Evolutionary conservation across 2,888 invertebrate species (phyloP).

Genomic region (Sclerodermus sp.): DNA sequence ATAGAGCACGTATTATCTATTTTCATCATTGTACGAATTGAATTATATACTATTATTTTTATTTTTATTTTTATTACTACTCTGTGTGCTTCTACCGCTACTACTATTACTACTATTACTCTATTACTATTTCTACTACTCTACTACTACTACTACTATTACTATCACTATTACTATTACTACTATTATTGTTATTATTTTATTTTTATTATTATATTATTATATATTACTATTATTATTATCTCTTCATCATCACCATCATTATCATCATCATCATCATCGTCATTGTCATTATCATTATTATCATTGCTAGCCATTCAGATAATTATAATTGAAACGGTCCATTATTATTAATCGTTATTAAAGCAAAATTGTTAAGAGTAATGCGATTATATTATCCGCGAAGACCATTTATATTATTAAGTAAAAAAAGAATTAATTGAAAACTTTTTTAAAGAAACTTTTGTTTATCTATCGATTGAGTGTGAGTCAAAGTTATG

Average conservation of each 20-base stretch:
- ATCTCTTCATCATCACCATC: background rate
- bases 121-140: constrained; percentile 1
- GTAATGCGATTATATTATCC: constrained; percentile 1
- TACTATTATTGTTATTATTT: background rate
- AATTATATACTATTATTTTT: constrained; percentile 19
- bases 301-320: constrained; percentile 16
- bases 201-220: background rate
- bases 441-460: too few relatives aligned
- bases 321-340: too few relatives aligned
- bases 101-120: too few relatives aligned
- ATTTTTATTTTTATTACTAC: constrained; percentile 12
- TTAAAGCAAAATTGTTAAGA: constrained; percentile 23
- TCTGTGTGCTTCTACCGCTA: background rate
- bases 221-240: constrained; percentile 4
- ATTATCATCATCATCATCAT: constrained; percentile 1
- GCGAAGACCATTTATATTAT: too few relatives aligned
- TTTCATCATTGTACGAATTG: constrained; percentile 13
- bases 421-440: too few relatives aligned
- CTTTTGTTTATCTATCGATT: too few relatives aligned
- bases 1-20: too few relatives aligned
- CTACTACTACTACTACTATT: too few relatives aligned
- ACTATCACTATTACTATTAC: background rate
- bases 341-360: constrained; percentile 18
- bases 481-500: too few relatives aligned
- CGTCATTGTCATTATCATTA: constrained; percentile 1